Conservation (phyloP, 2,888 invertebrate species). For the Endomychus coccineus region DNA sequence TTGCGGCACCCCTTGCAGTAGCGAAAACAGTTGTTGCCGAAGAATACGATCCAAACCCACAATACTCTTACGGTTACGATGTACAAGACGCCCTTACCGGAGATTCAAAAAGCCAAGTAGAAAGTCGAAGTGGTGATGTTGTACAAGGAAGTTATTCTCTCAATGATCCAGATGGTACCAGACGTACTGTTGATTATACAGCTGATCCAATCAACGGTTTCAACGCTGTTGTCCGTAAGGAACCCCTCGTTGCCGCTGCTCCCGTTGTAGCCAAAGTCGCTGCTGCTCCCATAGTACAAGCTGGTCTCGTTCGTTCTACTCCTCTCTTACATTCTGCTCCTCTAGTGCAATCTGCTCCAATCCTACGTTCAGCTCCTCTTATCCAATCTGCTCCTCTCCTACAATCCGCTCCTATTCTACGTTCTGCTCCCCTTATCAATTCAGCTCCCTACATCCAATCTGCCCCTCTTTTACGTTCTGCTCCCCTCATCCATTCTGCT, state of each 20-base stretch:
- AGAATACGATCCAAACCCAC: constrained; percentile 41
- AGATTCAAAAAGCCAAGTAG: constrained; percentile 54
- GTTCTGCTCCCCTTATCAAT: constrained; percentile 2
- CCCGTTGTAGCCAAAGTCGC: constrained; percentile 19
- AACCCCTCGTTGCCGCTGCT: constrained; percentile 20
- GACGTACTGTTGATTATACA: constrained; percentile 56
- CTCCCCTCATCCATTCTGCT: constrained; percentile 5
- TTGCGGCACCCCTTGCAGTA: constrained; percentile 20
- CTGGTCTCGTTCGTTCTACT: constrained; percentile 2
- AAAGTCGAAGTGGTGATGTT: constrained; percentile 56
- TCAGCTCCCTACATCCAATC: constrained; percentile 5
- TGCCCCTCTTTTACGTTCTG: background rate
- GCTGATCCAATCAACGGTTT: constrained; percentile 49
- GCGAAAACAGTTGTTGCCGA: constrained; percentile 28
- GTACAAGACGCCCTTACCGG: constrained; percentile 52
- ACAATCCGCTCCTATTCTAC: background rate
- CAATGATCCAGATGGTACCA: constrained; percentile 54
- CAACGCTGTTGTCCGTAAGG: constrained; percentile 43
- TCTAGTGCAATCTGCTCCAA: constrained; percentile 5
- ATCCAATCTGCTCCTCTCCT: constrained; percentile 5
- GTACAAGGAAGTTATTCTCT: constrained; percentile 54
- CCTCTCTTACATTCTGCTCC: constrained; percentile 3
- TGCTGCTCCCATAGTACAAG: constrained; percentile 2
- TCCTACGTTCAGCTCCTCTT: constrained; percentile 2
- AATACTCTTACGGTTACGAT: constrained; percentile 53